Evolutionary conservation across 1,140 invertebrate species (phyloP).

Genomic region (Heliconius hermathena): DNA sequence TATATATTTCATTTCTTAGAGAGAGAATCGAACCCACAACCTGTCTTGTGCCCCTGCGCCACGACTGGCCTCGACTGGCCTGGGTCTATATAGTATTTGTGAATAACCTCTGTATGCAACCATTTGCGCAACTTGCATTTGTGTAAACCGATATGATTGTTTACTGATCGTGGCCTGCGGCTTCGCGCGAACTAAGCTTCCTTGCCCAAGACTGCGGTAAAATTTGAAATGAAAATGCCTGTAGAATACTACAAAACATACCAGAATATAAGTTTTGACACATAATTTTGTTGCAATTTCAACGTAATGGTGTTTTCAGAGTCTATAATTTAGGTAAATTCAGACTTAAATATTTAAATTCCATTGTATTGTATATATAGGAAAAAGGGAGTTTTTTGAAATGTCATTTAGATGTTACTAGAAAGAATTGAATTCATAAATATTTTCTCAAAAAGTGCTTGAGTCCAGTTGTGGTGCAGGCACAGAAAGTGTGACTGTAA

Average conservation of each 20-base stretch:
- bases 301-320: background rate
- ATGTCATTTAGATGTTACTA: too few relatives aligned
- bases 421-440: too few relatives aligned
- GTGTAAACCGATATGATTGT: constrained; percentile 15
- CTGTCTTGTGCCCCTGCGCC: too few relatives aligned
- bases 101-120: constrained; percentile 9
- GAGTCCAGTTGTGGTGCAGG: too few relatives aligned
- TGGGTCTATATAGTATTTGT: background rate
- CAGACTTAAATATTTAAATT: background rate
- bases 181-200: constrained; percentile 1
- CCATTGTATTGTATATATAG: too few relatives aligned
- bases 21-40: too few relatives aligned
- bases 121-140: constrained; percentile 7
- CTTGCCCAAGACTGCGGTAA: background rate
- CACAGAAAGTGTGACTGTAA: too few relatives aligned
- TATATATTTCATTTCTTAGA: too few relatives aligned
- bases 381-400: too few relatives aligned
- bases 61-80: too few relatives aligned
- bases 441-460: too few relatives aligned
- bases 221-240: background rate
- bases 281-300: background rate
- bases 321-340: background rate
- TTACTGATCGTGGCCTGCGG: constrained; percentile 15
- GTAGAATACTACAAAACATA: background rate
- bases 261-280: background rate